A percentile compares a stretch with the other conserved stretches of the same genome.
Conservation (phyloP, 2,113 vertebrate species). For the Pipa parva region DNA sequence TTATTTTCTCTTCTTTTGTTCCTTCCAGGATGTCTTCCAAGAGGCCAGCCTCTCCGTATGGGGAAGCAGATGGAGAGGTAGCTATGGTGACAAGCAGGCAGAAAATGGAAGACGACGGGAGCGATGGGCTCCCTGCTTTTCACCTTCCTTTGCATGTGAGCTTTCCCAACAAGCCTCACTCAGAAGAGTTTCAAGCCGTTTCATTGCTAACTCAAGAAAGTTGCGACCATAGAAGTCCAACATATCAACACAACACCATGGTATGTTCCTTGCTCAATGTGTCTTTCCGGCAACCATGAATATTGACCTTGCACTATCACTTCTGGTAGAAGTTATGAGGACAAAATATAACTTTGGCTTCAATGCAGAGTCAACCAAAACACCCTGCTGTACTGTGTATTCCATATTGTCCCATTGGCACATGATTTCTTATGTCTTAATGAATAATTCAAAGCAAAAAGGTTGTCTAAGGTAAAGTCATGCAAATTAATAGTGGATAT, state of each 20-base stretch:
- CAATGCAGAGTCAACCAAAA: background rate
- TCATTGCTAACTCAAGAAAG: slow-evolving; percentile 75
- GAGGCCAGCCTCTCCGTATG: slow-evolving; percentile 99
- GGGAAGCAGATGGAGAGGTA: slow-evolving; percentile 99
- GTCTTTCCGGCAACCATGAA: slow-evolving; percentile 52
- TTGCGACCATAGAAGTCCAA: slow-evolving; percentile 84
- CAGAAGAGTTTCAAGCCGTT: slow-evolving; percentile 77
- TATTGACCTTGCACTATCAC: slow-evolving; percentile 22
- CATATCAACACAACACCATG: slow-evolving; percentile 77
- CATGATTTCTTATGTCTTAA: background rate
- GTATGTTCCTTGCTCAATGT: slow-evolving; percentile 59
- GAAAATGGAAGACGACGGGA: slow-evolving; percentile 96
- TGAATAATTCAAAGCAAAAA: slow-evolving; percentile 54
- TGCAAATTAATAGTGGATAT: no score
- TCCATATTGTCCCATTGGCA: background rate
- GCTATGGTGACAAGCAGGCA: slow-evolving; percentile 99
- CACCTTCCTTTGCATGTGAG: slow-evolving; percentile 94
- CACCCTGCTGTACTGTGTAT: background rate
- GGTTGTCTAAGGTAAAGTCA: slow-evolving; percentile 57
- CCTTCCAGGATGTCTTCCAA: slow-evolving; percentile 99
- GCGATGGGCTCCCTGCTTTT: slow-evolving; percentile 92
- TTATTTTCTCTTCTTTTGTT: slow-evolving; percentile 82
- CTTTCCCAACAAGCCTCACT: slow-evolving; percentile 92
- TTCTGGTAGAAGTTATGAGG: background rate
- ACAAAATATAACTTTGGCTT: background rate